Conservation (phyloP, 2,113 vertebrate species). For the Albula glossodonta region DNA sequence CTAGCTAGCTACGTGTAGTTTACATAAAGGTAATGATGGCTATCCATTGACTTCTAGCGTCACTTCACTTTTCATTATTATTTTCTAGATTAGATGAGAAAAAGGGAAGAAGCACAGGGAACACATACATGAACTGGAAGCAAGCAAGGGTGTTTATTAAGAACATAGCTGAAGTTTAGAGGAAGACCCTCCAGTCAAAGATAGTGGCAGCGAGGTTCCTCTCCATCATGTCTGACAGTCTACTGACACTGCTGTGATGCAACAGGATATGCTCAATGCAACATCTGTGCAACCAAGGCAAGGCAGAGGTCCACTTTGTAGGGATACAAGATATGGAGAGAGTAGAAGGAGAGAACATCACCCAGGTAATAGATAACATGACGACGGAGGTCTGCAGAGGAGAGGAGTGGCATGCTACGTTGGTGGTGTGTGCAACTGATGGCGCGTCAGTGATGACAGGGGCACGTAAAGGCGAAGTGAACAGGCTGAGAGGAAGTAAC, state of each 20-base stretch:
- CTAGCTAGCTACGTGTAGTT: background rate
- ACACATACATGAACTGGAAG: constrained; percentile 9
- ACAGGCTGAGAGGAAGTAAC: background rate
- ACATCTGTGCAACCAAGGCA: background rate
- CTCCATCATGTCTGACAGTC: constrained; percentile 8
- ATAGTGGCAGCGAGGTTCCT: background rate
- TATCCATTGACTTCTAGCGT: background rate
- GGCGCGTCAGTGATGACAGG: constrained; percentile 14
- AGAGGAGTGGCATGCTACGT: background rate
- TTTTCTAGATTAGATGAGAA: constrained; percentile 23
- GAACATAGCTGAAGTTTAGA: constrained; percentile 11
- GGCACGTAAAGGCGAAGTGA: constrained; percentile 1
- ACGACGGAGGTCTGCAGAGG: background rate
- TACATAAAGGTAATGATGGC: background rate
- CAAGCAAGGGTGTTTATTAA: constrained; percentile 11
- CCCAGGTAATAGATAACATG: background rate
- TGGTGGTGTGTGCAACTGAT: constrained; percentile 9
- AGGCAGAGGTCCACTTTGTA: constrained; percentile 5
- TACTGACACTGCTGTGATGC: constrained; percentile 7
- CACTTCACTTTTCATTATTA: background rate
- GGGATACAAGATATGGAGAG: background rate
- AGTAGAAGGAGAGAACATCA: background rate
- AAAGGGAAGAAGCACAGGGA: background rate
- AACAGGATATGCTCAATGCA: background rate
- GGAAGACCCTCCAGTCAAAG: constrained; percentile 7